A percentile compares a stretch with the other conserved stretches of the same genome.
Conservation (phyloP, 2,888 invertebrate genomes). For the Galeopsomyia nigrocyanea region DNA sequence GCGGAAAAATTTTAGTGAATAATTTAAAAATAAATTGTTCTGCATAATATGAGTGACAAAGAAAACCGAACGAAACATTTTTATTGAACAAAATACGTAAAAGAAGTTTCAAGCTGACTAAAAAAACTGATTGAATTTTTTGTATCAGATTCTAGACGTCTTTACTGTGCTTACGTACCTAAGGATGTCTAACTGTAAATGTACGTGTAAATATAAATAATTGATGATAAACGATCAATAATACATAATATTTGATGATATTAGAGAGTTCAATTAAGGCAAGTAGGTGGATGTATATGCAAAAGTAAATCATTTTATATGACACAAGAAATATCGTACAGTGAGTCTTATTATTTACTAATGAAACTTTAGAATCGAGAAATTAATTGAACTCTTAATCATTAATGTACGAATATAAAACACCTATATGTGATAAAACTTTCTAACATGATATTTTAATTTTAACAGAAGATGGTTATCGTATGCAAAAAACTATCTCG, state of each 20-base stretch:
- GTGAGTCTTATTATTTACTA: slow-evolving; percentile 3
- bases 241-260: slow-evolving; percentile 53
- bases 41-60: too few relatives aligned
- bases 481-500: slow-evolving; percentile 40
- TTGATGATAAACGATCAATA: slow-evolving; percentile 47
- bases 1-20: slow-evolving; percentile 7
- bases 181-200: slow-evolving; percentile 56
- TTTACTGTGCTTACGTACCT: slow-evolving; percentile 57
- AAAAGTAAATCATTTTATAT: slow-evolving; percentile 45
- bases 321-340: neutral
- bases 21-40: slow-evolving; percentile 13
- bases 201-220: slow-evolving; percentile 56
- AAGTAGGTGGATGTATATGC: neutral
- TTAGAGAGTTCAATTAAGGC: slow-evolving; percentile 58
- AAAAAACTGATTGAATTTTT: slow-evolving; percentile 45
- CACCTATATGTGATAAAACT: slow-evolving; percentile 63
- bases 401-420: slow-evolving; percentile 58
- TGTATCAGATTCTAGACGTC: slow-evolving; percentile 54
- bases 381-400: slow-evolving; percentile 60
- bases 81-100: neutral
- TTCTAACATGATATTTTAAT: slow-evolving; percentile 61
- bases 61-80: too few relatives aligned
- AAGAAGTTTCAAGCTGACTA: neutral
- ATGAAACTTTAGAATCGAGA: slow-evolving; percentile 17
- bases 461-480: slow-evolving; percentile 57